Evolutionary conservation across 2,797 vertebrate species (phyloP).

Genomic region (Ispidina picta): DNA sequence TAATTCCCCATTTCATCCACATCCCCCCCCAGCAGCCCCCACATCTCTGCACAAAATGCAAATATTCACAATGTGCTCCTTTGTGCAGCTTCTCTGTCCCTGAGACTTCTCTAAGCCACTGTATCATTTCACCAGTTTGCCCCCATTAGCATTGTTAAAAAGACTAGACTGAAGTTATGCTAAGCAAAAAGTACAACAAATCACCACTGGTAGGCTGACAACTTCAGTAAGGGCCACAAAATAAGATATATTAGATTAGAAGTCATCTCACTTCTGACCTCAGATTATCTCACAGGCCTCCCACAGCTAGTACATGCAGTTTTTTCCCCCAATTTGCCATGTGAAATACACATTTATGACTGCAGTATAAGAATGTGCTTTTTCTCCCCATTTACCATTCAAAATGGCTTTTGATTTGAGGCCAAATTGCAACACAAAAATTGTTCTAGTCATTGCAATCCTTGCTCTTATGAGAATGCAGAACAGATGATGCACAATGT

Average conservation of each 20-base stretch:
- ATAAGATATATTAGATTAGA: neutral
- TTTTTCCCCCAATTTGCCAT: neutral
- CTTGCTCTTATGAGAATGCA: neutral
- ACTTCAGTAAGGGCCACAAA: neutral
- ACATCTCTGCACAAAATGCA: neutral
- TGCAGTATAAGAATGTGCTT: neutral
- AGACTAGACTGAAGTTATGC: neutral
- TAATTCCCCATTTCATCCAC: neutral
- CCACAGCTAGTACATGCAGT: neutral
- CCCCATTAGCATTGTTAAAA: neutral
- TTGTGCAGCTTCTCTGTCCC: neutral
- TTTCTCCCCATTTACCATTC: neutral
- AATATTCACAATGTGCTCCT: fast-evolving
- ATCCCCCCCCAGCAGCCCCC: neutral
- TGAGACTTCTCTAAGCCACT: neutral
- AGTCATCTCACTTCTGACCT: neutral
- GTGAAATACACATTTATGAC: neutral
- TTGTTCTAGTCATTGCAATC: neutral
- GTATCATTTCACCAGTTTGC: neutral
- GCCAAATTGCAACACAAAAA: neutral
- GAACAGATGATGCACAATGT: neutral
- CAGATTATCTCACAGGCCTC: neutral
- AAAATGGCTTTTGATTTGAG: neutral
- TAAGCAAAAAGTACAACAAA: neutral
- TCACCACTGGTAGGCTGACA: fast-evolving